Base-by-base conservation (phyloP, 2,888 invertebrate species). In the Polyommatus icarus region DNA sequence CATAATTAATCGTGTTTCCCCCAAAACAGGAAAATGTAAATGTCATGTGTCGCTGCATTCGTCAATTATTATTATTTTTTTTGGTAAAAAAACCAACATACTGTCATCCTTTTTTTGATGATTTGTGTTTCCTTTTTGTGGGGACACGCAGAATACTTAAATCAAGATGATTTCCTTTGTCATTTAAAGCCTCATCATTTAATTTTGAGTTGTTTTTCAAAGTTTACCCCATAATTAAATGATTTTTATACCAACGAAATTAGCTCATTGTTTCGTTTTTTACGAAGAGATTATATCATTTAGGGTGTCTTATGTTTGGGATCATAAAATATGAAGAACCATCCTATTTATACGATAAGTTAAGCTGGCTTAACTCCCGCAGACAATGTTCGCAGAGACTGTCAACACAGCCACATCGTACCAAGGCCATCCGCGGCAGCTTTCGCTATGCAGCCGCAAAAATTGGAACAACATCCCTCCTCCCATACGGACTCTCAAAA, bases 71-170 rank as follows among this genome's bases (percentile, higher is more conserved):
- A n/a, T n/a, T n/a, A n/a, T 18, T 67, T 67, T 29, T 29, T 12
- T 67, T 67, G 4, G 54, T 54, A 18, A 54, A 29, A 15, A 67
- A 67, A 67, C 15, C 20, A 24, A 12, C 61, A 61, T 24, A 12
- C n/a, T 29, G 29, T 67, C 29, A 67, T 67, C 67, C 67, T 29
- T 24, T 67, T 67, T 67, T 67, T 67, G 12, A 67, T 67, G 61
- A 24, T 67, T 67, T 67, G 61, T 29, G 59, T 67, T 67, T 67
- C 61, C 61, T 67, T 67, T 67, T 29, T 24, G 61, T 67, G 61
- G 10, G 24, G 24, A 29, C 61, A 29, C 24, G 29, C 61, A 67
- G 15, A 24, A 29, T 67, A 67, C 61, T 29, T 29, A 29, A 67
- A 24, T 54, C 18, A 54, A 18, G 18, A 54, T 5, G 59, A 18